A percentile compares a stretch with the other conserved stretches of the same genome.
phyloP scores from a whole-genome alignment of 2,113 vertebrate species.

The Cercopithecus mona region DNA sequence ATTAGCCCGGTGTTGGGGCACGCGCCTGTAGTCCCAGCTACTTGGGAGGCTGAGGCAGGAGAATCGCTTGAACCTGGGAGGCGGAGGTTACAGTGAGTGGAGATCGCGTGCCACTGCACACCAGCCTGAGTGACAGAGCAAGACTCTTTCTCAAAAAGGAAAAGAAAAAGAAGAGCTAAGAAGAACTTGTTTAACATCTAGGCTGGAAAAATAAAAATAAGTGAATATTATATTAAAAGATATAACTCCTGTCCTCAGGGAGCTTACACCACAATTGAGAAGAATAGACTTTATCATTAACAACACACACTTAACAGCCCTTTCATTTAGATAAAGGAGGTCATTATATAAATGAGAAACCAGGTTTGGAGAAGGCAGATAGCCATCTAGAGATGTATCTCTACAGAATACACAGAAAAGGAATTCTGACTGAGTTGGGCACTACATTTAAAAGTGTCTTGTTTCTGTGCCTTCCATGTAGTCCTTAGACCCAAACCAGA shows the following conservation, averaged over 20 bases:
- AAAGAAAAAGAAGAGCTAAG: not conserved
- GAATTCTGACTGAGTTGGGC: not conserved
- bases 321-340: not conserved
- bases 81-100: no score
- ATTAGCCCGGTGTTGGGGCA: no score
- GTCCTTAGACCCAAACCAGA: not conserved
- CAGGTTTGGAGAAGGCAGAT: not conserved
- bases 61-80: no score
- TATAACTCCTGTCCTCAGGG: constrained; percentile 16
- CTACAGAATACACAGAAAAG: not conserved
- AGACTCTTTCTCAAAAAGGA: not conserved
- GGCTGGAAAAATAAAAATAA: not conserved
- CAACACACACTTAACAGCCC: not conserved
- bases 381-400: not conserved
- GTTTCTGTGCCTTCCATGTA: not conserved
- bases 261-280: not conserved
- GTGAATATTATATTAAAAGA: not conserved
- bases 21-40: no score
- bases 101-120: not conserved
- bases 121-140: not conserved
- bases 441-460: not conserved
- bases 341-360: not conserved
- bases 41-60: no score
- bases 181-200: not conserved
- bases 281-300: not conserved